These are phyloP conservation scores for Desoria tigrina DNA, from an alignment of 2,888 invertebrate species.

Conservation along the genomic window DNA sequence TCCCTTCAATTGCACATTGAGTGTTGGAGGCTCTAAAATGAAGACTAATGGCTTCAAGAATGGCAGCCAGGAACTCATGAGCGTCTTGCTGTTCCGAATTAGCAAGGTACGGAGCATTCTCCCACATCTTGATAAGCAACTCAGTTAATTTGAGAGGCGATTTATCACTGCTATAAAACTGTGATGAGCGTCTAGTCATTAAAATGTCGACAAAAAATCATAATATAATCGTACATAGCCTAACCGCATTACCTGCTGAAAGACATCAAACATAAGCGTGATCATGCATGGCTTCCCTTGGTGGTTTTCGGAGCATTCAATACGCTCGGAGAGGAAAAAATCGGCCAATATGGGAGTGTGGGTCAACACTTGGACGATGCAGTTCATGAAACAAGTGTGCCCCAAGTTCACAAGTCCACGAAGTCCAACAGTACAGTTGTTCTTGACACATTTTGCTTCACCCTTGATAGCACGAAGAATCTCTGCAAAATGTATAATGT, in stretches of 20 bases:
- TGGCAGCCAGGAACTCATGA: slow-evolving; percentile 2
- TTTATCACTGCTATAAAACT: slow-evolving; percentile 6
- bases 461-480: not conserved
- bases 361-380: slow-evolving; percentile 4
- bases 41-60: slow-evolving; percentile 3
- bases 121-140: not conserved
- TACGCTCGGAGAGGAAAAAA: not conserved
- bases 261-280: not conserved
- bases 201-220: too few species aligned
- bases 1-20: slow-evolving; percentile 6
- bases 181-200: too few species aligned
- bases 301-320: not conserved
- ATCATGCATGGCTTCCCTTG: not conserved
- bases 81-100: slow-evolving; percentile 1
- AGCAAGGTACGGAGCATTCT: not conserved
- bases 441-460: not conserved
- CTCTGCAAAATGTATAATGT: not conserved
- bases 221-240: too few species aligned
- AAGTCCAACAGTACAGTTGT: not conserved
- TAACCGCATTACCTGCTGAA: not conserved
- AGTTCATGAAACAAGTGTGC: slow-evolving; percentile 5
- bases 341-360: slow-evolving; percentile 6
- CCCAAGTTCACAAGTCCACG: slow-evolving; percentile 3
- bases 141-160: not conserved
- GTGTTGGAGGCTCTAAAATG: not conserved